Conservation (phyloP, 2,888 invertebrate species). For the Drosophila atroscutellata region DNA sequence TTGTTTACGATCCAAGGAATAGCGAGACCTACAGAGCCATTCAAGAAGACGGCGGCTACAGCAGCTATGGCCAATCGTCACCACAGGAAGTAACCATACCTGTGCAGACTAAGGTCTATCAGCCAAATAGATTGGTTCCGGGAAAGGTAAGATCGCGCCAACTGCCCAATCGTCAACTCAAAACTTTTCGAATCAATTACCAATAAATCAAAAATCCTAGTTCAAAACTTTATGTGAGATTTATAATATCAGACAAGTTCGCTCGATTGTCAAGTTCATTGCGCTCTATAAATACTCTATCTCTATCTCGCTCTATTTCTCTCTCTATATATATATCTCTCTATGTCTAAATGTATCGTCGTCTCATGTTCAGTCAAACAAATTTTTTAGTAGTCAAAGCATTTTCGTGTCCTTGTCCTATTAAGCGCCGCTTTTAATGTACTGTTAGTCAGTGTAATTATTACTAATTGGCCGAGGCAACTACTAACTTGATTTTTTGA, state of each 20-base stretch:
- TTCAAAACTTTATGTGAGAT: slow-evolving; percentile 54
- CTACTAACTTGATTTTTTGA: slow-evolving; percentile 65
- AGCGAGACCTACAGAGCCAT: slow-evolving; percentile 95
- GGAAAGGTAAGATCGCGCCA: slow-evolving; percentile 86
- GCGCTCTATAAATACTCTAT: slow-evolving; percentile 62
- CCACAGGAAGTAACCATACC: slow-evolving; percentile 90
- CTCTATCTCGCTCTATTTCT: slow-evolving; percentile 34
- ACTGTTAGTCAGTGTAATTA: slow-evolving; percentile 50
- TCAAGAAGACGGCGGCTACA: slow-evolving; percentile 88
- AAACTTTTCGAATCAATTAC: slow-evolving; percentile 28
- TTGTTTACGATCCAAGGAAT: slow-evolving; percentile 94
- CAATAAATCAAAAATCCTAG: slow-evolving; percentile 16
- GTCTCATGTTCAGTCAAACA: slow-evolving; percentile 60
- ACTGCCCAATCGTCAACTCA: slow-evolving; percentile 56
- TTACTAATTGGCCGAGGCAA: slow-evolving; percentile 54
- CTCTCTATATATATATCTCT: neutral
- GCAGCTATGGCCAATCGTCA: slow-evolving; percentile 87
- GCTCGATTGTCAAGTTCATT: slow-evolving; percentile 60
- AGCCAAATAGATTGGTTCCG: slow-evolving; percentile 86
- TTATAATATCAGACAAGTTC: slow-evolving; percentile 53
- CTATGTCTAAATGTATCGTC: slow-evolving; percentile 50
- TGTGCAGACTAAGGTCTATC: slow-evolving; percentile 91
- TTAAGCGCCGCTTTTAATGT: slow-evolving; percentile 55
- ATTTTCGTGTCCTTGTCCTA: slow-evolving; percentile 55
- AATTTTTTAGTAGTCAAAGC: slow-evolving; percentile 43